phyloP scores from a whole-genome alignment of 2,797 vertebrate species.

The Hafferia zeledoni region DNA sequence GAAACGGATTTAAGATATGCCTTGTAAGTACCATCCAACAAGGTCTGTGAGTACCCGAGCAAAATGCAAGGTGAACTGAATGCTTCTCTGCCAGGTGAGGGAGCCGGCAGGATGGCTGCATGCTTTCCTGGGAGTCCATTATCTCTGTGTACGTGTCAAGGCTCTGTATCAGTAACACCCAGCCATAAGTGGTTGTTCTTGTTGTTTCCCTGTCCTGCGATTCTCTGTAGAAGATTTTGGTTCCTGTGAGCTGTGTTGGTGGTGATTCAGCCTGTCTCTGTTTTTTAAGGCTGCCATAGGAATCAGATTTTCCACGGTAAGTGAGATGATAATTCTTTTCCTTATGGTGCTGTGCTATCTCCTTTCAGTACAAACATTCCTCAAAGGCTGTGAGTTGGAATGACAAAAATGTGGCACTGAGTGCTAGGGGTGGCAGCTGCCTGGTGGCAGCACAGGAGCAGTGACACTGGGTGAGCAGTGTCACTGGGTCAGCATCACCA shows the following conservation, averaged over 20 bases:
- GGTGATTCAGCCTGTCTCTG: not conserved
- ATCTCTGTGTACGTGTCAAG: not conserved
- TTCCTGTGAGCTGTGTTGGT: not conserved
- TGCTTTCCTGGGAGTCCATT: not conserved
- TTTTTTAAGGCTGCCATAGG: not conserved
- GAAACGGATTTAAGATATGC: not conserved
- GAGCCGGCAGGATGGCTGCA: not conserved
- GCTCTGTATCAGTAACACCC: not conserved
- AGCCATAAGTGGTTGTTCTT: not conserved
- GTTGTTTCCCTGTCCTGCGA: not conserved
- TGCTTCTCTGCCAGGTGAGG: not conserved
- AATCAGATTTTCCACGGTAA: not conserved
- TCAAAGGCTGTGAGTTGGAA: not conserved
- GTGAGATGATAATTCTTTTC: not conserved
- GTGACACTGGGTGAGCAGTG: not conserved
- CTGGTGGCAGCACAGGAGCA: not conserved
- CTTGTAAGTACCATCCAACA: not conserved
- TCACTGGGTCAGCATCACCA: not conserved
- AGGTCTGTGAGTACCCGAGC: not conserved
- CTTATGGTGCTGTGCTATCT: not conserved
- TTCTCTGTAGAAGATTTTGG: not conserved
- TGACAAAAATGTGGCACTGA: accelerated
- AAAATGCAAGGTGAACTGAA: not conserved
- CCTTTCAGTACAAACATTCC: not conserved
- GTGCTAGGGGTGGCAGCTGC: not conserved